These are phyloP conservation scores for Torymus auratus DNA, from an alignment of 2,888 invertebrate genomes.

Conservation along the genomic window DNA sequence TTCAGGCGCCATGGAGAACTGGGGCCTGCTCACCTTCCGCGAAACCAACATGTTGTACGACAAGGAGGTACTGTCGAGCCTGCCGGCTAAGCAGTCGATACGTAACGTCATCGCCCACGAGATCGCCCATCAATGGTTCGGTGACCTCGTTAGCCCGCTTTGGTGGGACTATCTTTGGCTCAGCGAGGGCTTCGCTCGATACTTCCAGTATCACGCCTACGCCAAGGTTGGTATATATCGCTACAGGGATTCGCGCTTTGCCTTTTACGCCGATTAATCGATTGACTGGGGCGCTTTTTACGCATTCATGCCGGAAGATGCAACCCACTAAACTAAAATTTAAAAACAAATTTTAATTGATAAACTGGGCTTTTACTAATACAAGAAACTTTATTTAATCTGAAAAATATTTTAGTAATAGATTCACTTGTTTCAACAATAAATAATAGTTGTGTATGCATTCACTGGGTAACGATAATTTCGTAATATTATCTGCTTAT, in stretches of 20 bases:
- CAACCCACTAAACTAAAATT: no score
- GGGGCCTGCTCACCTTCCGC: constrained; percentile 77
- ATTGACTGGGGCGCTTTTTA: no score
- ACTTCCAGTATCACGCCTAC: constrained; percentile 77
- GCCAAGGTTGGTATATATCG: constrained; percentile 65
- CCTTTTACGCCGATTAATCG: no score
- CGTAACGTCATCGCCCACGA: constrained; percentile 78
- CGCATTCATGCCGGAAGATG: no score
- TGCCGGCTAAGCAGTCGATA: constrained; percentile 65
- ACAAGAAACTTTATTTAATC: no score
- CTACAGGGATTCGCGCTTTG: no score
- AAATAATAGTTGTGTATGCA: no score
- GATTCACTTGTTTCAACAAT: no score
- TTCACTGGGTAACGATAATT: no score
- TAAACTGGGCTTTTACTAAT: no score
- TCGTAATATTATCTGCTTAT: no score
- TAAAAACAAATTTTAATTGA: background rate
- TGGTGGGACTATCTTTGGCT: constrained; percentile 76
- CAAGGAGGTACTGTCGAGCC: constrained; percentile 55
- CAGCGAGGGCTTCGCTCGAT: constrained; percentile 79
- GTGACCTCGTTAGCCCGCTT: constrained; percentile 73
- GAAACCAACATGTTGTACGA: constrained; percentile 90
- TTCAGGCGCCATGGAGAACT: constrained; percentile 79
- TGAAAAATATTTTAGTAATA: no score
- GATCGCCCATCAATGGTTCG: constrained; percentile 79